These are phyloP conservation scores for Falco punctatus DNA, from an alignment of 2,113 vertebrate genomes.

Conservation along the genomic window DNA sequence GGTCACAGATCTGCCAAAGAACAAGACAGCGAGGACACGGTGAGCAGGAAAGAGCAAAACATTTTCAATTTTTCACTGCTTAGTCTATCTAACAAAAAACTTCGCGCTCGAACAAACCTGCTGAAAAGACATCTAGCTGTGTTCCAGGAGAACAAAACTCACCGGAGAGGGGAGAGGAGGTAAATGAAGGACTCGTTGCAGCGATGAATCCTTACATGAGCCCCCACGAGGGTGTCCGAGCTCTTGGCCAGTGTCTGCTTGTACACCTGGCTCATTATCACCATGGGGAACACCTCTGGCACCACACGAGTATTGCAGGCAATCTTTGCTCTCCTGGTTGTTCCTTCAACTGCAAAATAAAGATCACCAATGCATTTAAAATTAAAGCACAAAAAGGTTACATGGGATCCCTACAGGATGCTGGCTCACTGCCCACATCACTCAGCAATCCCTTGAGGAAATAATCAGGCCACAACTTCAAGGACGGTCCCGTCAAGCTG, in stretches of 20 bases:
- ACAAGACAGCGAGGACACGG: background rate
- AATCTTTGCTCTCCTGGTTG: slow-evolving; percentile 89
- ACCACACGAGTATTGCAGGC: slow-evolving; percentile 83
- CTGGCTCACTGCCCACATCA: background rate
- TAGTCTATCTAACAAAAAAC: background rate
- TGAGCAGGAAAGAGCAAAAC: background rate
- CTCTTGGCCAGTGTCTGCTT: slow-evolving; percentile 95
- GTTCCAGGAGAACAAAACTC: background rate
- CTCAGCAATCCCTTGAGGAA: background rate
- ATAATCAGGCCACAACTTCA: background rate
- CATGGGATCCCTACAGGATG: fast-evolving
- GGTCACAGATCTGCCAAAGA: slow-evolving; percentile 83
- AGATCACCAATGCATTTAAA: background rate
- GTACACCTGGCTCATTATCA: slow-evolving; percentile 93
- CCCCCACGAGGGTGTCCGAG: slow-evolving; percentile 86
- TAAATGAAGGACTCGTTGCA: slow-evolving; percentile 94
- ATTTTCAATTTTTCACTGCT: background rate
- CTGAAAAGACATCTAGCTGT: background rate
- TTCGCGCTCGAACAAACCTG: background rate
- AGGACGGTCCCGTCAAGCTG: fast-evolving
- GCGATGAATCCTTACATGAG: slow-evolving; percentile 89
- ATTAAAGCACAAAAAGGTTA: background rate
- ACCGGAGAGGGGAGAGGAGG: slow-evolving; percentile 94
- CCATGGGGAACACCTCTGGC: slow-evolving; percentile 83
- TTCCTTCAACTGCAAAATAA: slow-evolving; percentile 85